Conservation (phyloP, 1,140 invertebrate species). For the Cyphomyrmex costatus region DNA sequence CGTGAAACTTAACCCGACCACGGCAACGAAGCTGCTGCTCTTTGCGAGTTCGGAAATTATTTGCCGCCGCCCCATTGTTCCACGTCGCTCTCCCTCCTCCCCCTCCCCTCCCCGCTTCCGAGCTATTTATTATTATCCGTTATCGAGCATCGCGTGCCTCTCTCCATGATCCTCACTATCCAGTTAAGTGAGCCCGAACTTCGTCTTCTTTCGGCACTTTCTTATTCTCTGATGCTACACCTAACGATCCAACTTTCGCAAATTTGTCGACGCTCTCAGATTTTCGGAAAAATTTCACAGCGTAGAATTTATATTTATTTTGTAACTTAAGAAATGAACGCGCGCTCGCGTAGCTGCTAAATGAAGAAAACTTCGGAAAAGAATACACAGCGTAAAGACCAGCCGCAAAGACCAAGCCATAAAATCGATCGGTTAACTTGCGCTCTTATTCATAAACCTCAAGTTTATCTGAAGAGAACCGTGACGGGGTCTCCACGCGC, state of each 20-base stretch:
- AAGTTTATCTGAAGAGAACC: background rate
- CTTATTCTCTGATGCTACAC: constrained; percentile 28
- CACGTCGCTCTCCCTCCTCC: constrained; percentile 44
- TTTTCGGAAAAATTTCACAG: constrained; percentile 12
- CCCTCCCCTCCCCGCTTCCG: background rate
- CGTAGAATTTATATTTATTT: background rate
- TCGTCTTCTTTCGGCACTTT: constrained; percentile 71
- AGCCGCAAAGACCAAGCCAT: no score
- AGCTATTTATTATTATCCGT: constrained; percentile 82
- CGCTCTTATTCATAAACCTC: background rate
- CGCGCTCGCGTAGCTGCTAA: no score
- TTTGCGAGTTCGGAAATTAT: constrained; percentile 77
- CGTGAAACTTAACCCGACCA: constrained; percentile 72
- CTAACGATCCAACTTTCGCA: constrained; percentile 52
- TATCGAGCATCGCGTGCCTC: constrained; percentile 73
- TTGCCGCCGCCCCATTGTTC: constrained; percentile 73
- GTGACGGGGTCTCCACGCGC: background rate
- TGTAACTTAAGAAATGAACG: background rate
- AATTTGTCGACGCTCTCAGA: background rate
- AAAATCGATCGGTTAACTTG: constrained; percentile 10
- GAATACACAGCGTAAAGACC: background rate
- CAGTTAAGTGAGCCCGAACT: constrained; percentile 73
- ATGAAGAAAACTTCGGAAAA: background rate
- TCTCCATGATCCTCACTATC: constrained; percentile 61
- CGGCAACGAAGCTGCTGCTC: constrained; percentile 57